A percentile compares a stretch with the other conserved stretches of the same genome.
Evolutionary conservation across 2,888 invertebrate genomes (phyloP).

Genomic region (Drosophila kuntzei): DNA sequence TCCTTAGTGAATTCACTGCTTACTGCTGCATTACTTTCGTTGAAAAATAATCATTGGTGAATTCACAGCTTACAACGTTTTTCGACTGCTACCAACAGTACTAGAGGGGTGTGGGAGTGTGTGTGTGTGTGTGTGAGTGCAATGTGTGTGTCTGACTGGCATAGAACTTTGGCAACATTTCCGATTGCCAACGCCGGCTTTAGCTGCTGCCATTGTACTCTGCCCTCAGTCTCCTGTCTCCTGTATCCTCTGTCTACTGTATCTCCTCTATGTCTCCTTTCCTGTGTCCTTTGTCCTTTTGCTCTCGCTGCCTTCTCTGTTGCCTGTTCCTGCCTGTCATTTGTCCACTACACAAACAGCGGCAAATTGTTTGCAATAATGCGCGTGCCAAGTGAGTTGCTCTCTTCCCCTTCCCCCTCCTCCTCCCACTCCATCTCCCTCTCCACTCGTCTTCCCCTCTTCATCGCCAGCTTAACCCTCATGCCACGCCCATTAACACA

Average conservation of each 20-base stretch:
- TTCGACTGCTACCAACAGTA: too few relatives aligned
- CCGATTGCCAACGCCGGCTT: slow-evolving; percentile 68
- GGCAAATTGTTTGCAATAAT: slow-evolving; percentile 80
- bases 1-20: too few relatives aligned
- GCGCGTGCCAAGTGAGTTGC: slow-evolving; percentile 68
- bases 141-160: slow-evolving; percentile 34
- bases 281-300: slow-evolving; percentile 58
- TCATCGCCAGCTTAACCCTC: background rate
- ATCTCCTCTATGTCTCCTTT: slow-evolving; percentile 12
- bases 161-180: slow-evolving; percentile 80
- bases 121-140: slow-evolving; percentile 25
- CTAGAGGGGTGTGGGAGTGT: slow-evolving; percentile 5
- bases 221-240: slow-evolving; percentile 30
- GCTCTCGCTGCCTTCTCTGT: slow-evolving; percentile 4
- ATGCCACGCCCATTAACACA: slow-evolving; percentile 42
- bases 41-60: too few relatives aligned
- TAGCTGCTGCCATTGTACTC: slow-evolving; percentile 54
- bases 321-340: slow-evolving; percentile 52
- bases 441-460: background rate
- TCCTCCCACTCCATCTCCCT: background rate
- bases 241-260: background rate
- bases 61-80: too few relatives aligned
- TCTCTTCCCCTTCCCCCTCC: background rate
- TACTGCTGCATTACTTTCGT: too few relatives aligned
- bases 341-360: slow-evolving; percentile 75